Base-by-base conservation (phyloP, 1,140 invertebrate genomes). In the Brachionus rotundiformis region DNA sequence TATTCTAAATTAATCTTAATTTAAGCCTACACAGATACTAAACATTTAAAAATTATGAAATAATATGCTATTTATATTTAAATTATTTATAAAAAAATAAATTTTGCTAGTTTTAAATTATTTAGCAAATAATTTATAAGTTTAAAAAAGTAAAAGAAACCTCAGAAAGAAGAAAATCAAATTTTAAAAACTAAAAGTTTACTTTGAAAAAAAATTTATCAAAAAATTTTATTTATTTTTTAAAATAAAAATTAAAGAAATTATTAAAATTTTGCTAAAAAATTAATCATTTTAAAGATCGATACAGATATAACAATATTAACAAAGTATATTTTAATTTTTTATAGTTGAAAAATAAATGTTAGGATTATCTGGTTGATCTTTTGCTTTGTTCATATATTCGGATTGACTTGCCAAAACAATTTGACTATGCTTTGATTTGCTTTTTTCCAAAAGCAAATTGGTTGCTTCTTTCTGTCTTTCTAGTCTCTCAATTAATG, bases 381-480 rank as follows among this genome's bases (percentile, higher is more conserved):
- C 41, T 25, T 73, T 16, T 44, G 25, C 13, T 25, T 23, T 73
- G 16, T 19, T 73, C 36, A 39, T 8, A 54, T 54, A 54, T 13
- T 39, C 13, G 25, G 19, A 44, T 47, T 44, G 39, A 44, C 10
- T 73, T 31, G 13, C 25, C 23, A 36, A 36, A 31, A 36, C n/a
- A 19, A 59, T 79, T 63, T 59, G 44, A 36, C 47, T 54, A 31
- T 79, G 76, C 33, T 79, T 79, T 11, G 47, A 29, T 63, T 31
- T 79, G 41, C 76, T 79, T 31, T 54, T 63, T 16, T 54, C 47
- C n/a, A 79, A 39, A 33, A 79, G 76, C 36, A 39, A 33, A 79
- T 63, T 79, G 13, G 76, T 41, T 25, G 27, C 59, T 39, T 79
- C 76, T 59, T 79, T 79, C 41, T 79, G 76, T 39, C 10, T 33